phyloP scores from a whole-genome alignment of 2,113 vertebrate genomes.

The Tachysurus fulvidraco region DNA sequence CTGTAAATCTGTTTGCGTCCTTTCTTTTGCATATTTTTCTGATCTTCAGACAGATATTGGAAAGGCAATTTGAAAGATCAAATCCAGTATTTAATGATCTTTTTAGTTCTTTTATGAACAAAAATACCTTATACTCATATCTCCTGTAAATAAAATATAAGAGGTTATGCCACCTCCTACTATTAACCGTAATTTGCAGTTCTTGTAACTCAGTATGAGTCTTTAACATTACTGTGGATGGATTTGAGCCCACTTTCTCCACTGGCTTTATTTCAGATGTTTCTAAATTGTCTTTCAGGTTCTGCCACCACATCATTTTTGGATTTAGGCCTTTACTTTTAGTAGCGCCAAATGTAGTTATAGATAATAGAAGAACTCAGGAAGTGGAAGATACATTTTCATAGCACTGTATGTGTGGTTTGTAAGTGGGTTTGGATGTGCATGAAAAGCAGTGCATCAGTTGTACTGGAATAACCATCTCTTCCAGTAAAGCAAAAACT shows the following conservation, averaged over 20 bases:
- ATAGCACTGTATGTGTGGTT: slow-evolving; percentile 4
- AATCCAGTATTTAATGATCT: background rate
- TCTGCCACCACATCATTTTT: background rate
- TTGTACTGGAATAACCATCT: slow-evolving; percentile 39
- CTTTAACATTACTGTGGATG: background rate
- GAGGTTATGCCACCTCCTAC: background rate
- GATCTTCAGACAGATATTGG: background rate
- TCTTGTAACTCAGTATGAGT: background rate
- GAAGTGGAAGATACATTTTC: slow-evolving; percentile 18
- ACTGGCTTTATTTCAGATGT: background rate
- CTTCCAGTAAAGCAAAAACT: slow-evolving; percentile 13
- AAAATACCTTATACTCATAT: background rate
- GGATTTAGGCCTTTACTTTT: background rate
- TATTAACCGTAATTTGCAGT: background rate
- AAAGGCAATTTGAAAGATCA: background rate
- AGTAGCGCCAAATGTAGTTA: slow-evolving; percentile 1
- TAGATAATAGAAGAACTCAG: background rate
- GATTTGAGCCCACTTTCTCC: background rate
- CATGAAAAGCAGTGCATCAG: slow-evolving; percentile 12
- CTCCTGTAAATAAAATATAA: background rate
- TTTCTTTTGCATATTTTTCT: background rate
- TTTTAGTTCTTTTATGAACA: background rate
- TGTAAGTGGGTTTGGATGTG: background rate
- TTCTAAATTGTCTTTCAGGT: background rate
- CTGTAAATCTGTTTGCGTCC: background rate